These are phyloP conservation scores for Macaria liturata DNA, from an alignment of 2,888 invertebrate species.

Conservation along the genomic window DNA sequence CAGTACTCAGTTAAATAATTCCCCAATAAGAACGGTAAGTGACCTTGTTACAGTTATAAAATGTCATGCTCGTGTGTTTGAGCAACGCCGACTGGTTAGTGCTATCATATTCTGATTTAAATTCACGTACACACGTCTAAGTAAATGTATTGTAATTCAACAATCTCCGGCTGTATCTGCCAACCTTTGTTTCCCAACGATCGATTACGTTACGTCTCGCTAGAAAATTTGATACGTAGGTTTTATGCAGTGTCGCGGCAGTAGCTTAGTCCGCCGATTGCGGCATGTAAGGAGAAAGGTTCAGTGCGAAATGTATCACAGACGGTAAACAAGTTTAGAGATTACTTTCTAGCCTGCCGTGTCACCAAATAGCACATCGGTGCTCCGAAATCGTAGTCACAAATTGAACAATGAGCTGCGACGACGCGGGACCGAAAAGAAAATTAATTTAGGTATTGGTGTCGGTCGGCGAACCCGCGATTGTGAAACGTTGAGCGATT, in stretches of 20 bases:
- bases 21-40: conserved; percentile 67
- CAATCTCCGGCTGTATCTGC: conserved; percentile 3
- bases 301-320: conserved; percentile 14
- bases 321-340: conserved; percentile 41
- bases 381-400: conserved; percentile 65
- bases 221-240: not conserved
- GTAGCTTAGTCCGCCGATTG: conserved; percentile 1
- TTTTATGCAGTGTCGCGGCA: not conserved
- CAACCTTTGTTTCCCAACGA: conserved; percentile 9
- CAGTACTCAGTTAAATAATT: conserved; percentile 53
- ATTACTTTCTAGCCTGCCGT: conserved; percentile 54
- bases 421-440: conserved; percentile 73
- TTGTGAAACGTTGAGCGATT: conserved; percentile 79
- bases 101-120: conserved; percentile 47
- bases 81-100: conserved; percentile 61
- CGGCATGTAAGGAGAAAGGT: conserved; percentile 10
- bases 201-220: not conserved
- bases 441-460: conserved; percentile 83
- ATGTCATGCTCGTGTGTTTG: conserved; percentile 74
- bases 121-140: conserved; percentile 29
- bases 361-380: conserved; percentile 60
- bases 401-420: conserved; percentile 74
- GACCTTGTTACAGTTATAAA: conserved; percentile 79
- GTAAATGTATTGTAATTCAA: conserved; percentile 18
- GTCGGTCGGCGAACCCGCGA: conserved; percentile 77